These are phyloP conservation scores for Babyrousa celebensis DNA, from an alignment of 2,797 vertebrate species.

Conservation along the genomic window DNA sequence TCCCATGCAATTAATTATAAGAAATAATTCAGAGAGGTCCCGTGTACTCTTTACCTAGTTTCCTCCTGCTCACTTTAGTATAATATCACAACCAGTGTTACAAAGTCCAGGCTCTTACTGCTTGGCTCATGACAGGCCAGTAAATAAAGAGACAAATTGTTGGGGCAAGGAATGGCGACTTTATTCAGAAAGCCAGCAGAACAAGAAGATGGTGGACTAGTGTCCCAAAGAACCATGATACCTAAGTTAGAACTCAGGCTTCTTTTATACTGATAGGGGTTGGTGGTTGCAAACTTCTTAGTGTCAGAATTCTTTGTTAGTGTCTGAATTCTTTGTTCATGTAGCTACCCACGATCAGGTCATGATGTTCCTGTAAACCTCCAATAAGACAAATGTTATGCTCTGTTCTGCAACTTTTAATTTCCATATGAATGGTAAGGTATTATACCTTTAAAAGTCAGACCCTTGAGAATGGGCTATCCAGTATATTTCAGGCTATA, in stretches of 20 bases:
- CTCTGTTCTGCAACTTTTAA: not conserved
- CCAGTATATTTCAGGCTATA: not conserved
- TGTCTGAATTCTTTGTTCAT: not conserved
- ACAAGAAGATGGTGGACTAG: not conserved
- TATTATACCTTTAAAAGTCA: not conserved
- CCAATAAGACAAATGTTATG: not conserved
- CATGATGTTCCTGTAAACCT: not conserved
- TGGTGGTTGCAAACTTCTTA: not conserved
- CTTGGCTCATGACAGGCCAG: not conserved
- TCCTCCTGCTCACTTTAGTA: not conserved
- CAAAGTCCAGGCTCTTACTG: not conserved
- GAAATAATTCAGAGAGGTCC: not conserved
- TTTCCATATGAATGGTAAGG: not conserved
- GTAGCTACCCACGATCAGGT: no score
- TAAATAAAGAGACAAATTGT: not conserved
- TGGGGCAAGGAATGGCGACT: not conserved
- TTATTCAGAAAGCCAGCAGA: not conserved
- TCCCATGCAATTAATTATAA: slow-evolving; percentile 2
- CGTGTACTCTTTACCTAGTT: not conserved
- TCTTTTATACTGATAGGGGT: not conserved
- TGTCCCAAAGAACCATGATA: not conserved
- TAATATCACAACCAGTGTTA: not conserved
- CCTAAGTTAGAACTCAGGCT: not conserved
- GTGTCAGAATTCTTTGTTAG: not conserved
- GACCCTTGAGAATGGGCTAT: not conserved